phyloP scores from a whole-genome alignment of 92 coral and sea anemone genomes.

The Galaxea fascicularis region DNA sequence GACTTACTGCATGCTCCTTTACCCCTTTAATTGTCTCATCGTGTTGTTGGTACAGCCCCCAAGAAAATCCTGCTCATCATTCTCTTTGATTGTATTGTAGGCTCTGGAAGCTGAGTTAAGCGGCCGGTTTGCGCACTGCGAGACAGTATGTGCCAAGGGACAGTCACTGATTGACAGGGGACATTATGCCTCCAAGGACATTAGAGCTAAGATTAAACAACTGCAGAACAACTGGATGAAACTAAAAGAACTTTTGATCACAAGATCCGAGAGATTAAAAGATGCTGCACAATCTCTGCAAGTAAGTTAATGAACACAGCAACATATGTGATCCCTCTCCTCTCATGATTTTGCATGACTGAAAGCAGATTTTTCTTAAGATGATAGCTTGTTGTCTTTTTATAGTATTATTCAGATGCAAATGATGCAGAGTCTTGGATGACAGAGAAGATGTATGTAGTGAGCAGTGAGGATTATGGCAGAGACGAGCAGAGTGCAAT shows the following conservation, averaged over 20 bases:
- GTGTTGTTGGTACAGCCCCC: background rate
- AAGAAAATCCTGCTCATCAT: no score
- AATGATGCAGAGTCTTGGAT: conserved; percentile 99
- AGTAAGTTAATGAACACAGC: conserved; percentile 39
- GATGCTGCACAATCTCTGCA: conserved; percentile 97
- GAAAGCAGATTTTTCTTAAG: background rate
- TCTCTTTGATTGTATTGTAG: conserved; percentile 40
- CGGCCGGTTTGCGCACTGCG: conserved; percentile 86
- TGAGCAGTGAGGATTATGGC: conserved; percentile 92
- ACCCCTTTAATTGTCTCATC: background rate
- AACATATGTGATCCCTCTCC: background rate
- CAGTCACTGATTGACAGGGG: conserved; percentile 83
- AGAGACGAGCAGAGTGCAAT: conserved; percentile 97
- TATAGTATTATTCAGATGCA: conserved; percentile 97
- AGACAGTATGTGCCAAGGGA: conserved; percentile 86
- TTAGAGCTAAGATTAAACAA: conserved; percentile 89
- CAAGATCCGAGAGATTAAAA: conserved; percentile 89
- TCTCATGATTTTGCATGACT: background rate
- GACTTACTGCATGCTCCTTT: background rate
- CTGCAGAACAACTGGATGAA: conserved; percentile 90
- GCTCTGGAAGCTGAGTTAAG: conserved; percentile 86
- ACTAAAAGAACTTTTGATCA: conserved; percentile 78
- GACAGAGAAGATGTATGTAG: conserved; percentile 92
- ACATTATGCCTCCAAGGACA: conserved; percentile 93
- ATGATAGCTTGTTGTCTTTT: background rate